These are phyloP conservation scores for Arremon brunneinucha DNA, from an alignment of 2,797 vertebrate genomes.

Conservation along the genomic window DNA sequence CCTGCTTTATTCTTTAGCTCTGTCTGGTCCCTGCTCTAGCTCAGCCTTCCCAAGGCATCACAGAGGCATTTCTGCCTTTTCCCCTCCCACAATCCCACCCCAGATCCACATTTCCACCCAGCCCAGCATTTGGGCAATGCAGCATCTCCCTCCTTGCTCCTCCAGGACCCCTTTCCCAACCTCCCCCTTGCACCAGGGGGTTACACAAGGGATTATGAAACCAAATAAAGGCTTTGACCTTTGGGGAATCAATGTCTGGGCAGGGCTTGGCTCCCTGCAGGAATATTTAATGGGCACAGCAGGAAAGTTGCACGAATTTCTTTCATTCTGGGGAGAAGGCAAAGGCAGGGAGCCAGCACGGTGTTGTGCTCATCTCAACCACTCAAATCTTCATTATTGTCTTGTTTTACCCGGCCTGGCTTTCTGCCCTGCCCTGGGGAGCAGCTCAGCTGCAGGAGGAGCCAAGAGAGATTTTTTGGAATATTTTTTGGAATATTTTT, in stretches of 20 bases:
- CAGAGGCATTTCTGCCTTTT: not conserved
- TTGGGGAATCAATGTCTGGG: not conserved
- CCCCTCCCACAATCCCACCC: not conserved
- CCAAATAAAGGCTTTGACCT: not conserved
- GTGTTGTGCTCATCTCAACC: not conserved
- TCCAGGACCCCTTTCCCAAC: not conserved
- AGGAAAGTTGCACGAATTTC: not conserved
- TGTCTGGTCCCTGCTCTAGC: not conserved
- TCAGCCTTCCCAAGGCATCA: not conserved
- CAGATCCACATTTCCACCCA: not conserved
- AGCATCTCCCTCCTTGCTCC: not conserved
- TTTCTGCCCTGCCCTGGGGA: not conserved
- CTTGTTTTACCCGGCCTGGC: not conserved
- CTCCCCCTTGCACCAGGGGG: not conserved
- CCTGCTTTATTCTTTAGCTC: no score
- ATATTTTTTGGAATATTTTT: no score
- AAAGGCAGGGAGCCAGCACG: not conserved
- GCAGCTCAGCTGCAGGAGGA: fast-evolving
- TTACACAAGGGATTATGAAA: not conserved
- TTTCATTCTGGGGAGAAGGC: not conserved
- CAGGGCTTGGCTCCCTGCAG: not conserved
- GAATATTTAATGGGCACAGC: not conserved
- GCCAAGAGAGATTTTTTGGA: not conserved
- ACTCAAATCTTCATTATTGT: not conserved
- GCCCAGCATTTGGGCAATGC: not conserved